Conservation (phyloP, 2,113 vertebrate genomes). For the Casuarius casuarius region DNA sequence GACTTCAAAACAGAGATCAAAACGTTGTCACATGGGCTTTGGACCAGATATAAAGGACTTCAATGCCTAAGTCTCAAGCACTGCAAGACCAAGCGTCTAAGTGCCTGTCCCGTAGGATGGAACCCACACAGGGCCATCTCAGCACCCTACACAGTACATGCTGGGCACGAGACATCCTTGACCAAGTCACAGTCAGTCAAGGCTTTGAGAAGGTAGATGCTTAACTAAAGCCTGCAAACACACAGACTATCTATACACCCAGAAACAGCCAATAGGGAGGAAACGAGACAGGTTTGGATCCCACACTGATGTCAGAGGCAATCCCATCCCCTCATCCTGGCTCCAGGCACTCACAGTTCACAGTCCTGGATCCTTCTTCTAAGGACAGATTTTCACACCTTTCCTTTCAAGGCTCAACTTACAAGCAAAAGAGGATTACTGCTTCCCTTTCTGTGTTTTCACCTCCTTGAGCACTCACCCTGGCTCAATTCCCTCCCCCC, state of each 20-base stretch:
- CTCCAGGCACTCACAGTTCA: neutral
- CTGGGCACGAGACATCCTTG: fast-evolving
- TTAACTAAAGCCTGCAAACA: neutral
- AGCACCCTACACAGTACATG: fast-evolving
- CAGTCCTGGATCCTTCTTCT: neutral
- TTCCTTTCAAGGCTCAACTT: neutral
- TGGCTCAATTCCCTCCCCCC: neutral
- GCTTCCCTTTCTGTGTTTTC: neutral
- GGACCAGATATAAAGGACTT: neutral
- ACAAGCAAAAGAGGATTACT: neutral
- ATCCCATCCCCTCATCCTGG: neutral
- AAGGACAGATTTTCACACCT: neutral
- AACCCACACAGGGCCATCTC: neutral
- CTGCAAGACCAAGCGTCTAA: neutral
- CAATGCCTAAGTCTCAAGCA: fast-evolving
- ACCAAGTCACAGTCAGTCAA: neutral
- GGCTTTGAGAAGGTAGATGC: too few relatives aligned
- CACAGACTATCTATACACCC: too few relatives aligned
- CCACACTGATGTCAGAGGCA: neutral
- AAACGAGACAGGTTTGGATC: neutral
- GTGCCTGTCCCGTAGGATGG: neutral
- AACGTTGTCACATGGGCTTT: neutral
- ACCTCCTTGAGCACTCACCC: neutral
- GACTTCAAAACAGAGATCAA: neutral
- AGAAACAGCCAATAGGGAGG: neutral